Evolutionary conservation across 2,113 vertebrate species (phyloP).

Genomic region (Physeter macrocephalus): DNA sequence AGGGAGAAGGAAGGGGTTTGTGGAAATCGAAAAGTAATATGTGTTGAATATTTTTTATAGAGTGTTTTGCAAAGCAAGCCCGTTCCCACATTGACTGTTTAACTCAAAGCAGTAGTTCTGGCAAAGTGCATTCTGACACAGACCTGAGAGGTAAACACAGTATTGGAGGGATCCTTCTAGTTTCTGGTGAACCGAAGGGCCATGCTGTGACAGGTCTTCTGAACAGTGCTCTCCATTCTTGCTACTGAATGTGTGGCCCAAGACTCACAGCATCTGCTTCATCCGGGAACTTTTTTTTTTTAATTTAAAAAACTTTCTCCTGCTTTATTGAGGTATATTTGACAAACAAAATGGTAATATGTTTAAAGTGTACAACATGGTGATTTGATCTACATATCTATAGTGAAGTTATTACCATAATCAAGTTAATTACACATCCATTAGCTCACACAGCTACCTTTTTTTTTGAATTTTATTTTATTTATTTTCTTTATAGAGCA

Average conservation of each 20-base stretch:
- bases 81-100: background rate
- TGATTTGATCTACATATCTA: no score
- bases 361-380: no score
- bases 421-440: no score
- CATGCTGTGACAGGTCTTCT: background rate
- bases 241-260: accelerated
- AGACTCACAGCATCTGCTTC: accelerated
- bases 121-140: background rate
- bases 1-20: background rate
- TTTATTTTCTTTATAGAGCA: no score
- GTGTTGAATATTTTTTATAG: background rate
- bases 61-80: background rate
- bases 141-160: accelerated
- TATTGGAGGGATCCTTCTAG: background rate
- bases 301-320: no score
- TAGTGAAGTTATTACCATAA: no score
- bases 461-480: no score
- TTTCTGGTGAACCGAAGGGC: background rate
- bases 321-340: no score
- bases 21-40: background rate
- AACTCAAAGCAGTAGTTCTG: background rate
- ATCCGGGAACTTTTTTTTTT: background rate
- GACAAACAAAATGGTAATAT: no score
- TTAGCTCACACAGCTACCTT: no score
- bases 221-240: accelerated